Percentiles rank a stretch among this genome's conserved stretches.
These are phyloP conservation scores for Pecten maximus DNA, from an alignment of 2,888 invertebrate species.

Conservation along the genomic window DNA sequence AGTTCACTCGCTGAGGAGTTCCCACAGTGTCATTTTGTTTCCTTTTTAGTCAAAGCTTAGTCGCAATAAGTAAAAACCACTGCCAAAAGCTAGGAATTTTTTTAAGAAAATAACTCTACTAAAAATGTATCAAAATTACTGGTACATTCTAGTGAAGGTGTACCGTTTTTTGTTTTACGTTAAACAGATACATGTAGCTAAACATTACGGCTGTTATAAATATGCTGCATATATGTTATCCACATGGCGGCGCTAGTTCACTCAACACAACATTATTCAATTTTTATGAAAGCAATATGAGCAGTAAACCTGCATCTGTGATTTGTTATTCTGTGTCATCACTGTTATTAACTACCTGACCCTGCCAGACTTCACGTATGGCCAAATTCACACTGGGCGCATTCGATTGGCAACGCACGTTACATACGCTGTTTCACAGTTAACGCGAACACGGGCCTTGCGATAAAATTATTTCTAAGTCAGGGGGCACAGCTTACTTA, in stretches of 20 bases:
- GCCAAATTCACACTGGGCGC: not conserved
- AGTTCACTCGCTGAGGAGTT: too few species aligned
- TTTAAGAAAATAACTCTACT: too few species aligned
- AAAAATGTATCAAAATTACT: not conserved
- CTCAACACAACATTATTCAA: not conserved
- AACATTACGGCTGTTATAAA: not conserved
- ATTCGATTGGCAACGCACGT: not conserved
- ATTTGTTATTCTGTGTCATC: not conserved
- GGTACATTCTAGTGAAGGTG: too few species aligned
- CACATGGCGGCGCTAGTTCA: not conserved
- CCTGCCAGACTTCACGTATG: not conserved
- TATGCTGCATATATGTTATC: not conserved
- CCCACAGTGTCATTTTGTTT: too few species aligned
- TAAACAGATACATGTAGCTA: not conserved
- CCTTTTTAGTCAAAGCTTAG: too few species aligned
- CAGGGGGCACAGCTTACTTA: not conserved
- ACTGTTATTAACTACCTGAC: not conserved
- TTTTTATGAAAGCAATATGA: not conserved
- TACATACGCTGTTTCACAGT: not conserved
- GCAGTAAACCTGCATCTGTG: not conserved
- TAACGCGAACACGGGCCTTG: not conserved
- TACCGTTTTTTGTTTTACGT: not conserved
- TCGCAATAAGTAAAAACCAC: too few species aligned
- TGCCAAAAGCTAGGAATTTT: too few species aligned
- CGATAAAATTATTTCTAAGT: not conserved